These are phyloP conservation scores for Pteruthius melanotis DNA, from an alignment of 2,113 vertebrate species.

Conservation along the genomic window DNA sequence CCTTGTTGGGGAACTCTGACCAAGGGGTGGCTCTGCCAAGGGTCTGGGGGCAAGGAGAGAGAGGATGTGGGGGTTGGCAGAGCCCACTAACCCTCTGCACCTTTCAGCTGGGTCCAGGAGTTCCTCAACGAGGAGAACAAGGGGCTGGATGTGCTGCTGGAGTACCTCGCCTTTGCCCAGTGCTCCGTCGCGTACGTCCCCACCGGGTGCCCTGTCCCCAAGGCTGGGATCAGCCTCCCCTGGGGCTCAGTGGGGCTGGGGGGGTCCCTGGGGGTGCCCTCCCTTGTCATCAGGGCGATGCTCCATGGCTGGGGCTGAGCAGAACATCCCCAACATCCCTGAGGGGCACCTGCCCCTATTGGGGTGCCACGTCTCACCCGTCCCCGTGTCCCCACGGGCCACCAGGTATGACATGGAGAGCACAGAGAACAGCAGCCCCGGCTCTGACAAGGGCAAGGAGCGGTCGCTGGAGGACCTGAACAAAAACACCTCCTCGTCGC, in stretches of 20 bases:
- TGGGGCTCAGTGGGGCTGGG: background rate
- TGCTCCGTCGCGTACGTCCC: slow-evolving; percentile 80
- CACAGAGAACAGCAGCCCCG: slow-evolving; percentile 73
- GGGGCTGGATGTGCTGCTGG: slow-evolving; percentile 89
- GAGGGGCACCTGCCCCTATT: rapidly evolving
- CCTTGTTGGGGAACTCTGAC: background rate
- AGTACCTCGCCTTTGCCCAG: slow-evolving; percentile 89
- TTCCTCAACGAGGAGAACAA: slow-evolving; percentile 91
- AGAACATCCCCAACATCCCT: background rate
- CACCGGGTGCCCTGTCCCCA: background rate
- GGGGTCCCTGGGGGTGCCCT: background rate
- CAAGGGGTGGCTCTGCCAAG: background rate
- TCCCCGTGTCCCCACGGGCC: background rate
- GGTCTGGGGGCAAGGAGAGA: background rate
- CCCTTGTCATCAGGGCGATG: rapidly evolving
- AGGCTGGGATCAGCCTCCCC: background rate
- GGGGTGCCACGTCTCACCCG: background rate
- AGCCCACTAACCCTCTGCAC: background rate
- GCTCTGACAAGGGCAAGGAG: slow-evolving; percentile 80
- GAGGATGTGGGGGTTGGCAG: background rate
- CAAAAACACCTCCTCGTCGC: slow-evolving; percentile 67
- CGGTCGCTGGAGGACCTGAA: slow-evolving; percentile 83
- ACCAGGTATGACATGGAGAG: slow-evolving; percentile 82
- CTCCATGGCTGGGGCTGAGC: background rate
- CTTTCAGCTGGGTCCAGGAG: slow-evolving; percentile 7